Base-by-base conservation (phyloP, 2,888 invertebrate species). In the Platypus cylindrus region DNA sequence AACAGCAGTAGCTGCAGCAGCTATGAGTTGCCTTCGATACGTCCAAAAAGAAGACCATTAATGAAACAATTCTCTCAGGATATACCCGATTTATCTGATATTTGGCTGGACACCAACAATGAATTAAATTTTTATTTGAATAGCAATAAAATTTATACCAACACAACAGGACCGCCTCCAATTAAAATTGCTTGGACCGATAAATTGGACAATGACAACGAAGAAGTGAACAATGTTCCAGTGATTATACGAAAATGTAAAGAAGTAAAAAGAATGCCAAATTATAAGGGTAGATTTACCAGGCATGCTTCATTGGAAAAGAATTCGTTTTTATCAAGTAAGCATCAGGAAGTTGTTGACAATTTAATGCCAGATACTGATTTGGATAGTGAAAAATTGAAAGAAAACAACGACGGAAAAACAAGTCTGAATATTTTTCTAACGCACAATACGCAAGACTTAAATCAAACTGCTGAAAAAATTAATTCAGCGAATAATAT, bases 391-490 rank as follows among this genome's bases (percentile, higher is more conserved):
- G 39, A 43, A 13, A 12, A 25, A 17, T 14, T 32, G 30, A 43
- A 38, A 24, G 38, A 37, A 12, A 38, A 40, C 13, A 43, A 37
- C 32, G 37, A 35, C 35, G 45, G 40, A 28, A 72, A 68, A 49
- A 64, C 69, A 2, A 75, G 74, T 51, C 60, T 75, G 23, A 70
- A 70, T 34, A 75, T 76, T 40, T 71, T 73, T 45, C 54, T 76
- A 32, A 65, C 71, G 0, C 70, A 68, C 41, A 65, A 65, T 13
- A 58, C 62, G n/a, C 55, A 58, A 40, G 45, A 30, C 18, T 34
- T n/a, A 2, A 20, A 37, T 16, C 43, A 38, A 17, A 40, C 45
- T 11, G 23, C 28, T 17, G 22, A 32, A 34, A 20, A 9, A 7
- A 17, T 18, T 12, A 18, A 27, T 17, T 27, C n/a, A 28, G 20